A percentile compares a stretch with the other conserved stretches of the same genome.
Conservation (phyloP, 2,888 invertebrate genomes). For the Sinohyriopsis cumingii region DNA sequence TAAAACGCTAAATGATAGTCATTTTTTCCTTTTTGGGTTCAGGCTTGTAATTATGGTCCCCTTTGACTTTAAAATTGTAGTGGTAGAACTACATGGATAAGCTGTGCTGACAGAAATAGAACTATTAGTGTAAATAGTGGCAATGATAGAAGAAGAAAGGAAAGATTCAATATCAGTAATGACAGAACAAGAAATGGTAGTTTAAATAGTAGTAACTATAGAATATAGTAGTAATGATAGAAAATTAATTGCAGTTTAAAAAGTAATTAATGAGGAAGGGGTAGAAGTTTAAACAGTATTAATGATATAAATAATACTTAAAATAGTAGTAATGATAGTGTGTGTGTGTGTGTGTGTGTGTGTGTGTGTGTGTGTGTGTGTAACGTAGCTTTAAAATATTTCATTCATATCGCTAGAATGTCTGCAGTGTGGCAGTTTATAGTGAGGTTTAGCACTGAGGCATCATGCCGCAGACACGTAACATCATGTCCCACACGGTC, state of each 20-base stretch:
- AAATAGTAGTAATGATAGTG: background rate
- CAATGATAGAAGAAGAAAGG: slow-evolving; percentile 20
- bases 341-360: too few relatives aligned
- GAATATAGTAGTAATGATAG: background rate
- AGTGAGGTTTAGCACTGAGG: too few relatives aligned
- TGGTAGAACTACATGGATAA: background rate
- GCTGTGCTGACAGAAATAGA: slow-evolving; percentile 8
- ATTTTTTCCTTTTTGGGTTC: too few relatives aligned
- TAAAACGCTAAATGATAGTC: too few relatives aligned
- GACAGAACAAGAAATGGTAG: slow-evolving; percentile 16
- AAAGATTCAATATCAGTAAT: slow-evolving; percentile 14
- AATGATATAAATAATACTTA: background rate
- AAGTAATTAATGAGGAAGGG: background rate
- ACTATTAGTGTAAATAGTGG: slow-evolving; percentile 10
- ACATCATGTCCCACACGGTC: too few relatives aligned
- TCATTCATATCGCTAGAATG: too few relatives aligned
- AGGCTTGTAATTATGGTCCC: too few relatives aligned
- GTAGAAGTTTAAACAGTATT: background rate
- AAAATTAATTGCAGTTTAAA: slow-evolving; percentile 9
- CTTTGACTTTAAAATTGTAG: too few relatives aligned
- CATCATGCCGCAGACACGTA: too few relatives aligned
- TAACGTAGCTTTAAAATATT: too few relatives aligned
- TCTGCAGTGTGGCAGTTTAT: too few relatives aligned
- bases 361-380: too few relatives aligned
- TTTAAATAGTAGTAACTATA: background rate